Conservation (phyloP, 2,113 vertebrate genomes). For the Perccottus glenii region DNA sequence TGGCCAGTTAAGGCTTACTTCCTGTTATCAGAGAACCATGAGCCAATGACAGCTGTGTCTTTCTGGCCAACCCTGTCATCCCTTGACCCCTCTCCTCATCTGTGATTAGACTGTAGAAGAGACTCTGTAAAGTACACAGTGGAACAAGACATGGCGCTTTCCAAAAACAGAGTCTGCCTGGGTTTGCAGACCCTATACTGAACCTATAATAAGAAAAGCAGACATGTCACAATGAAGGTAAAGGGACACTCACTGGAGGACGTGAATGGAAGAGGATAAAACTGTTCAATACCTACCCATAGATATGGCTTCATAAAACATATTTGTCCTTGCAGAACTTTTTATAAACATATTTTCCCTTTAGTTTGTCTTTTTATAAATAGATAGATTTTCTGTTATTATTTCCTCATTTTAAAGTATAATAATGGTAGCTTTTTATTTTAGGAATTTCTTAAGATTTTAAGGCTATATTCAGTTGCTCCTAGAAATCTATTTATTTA, state of each 20-base stretch:
- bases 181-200: conserved; percentile 1
- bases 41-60: conserved; percentile 45
- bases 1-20: conserved; percentile 57
- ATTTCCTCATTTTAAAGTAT: conserved; percentile 23
- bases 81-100: conserved; percentile 32
- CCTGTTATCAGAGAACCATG: conserved; percentile 52
- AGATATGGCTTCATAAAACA: conserved; percentile 46
- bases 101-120: conserved; percentile 46
- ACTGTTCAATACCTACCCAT: conserved; percentile 18
- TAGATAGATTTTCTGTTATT: conserved; percentile 40
- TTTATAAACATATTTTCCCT: conserved; percentile 27
- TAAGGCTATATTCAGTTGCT: conserved; percentile 47
- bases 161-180: not conserved
- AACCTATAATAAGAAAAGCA: not conserved
- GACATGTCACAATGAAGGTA: conserved; percentile 2
- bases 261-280: not conserved
- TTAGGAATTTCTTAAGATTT: conserved; percentile 55
- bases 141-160: not conserved
- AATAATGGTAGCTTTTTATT: conserved; percentile 63
- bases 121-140: conserved; percentile 32
- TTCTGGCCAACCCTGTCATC: conserved; percentile 38
- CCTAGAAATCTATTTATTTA: conserved; percentile 71
- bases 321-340: conserved; percentile 38
- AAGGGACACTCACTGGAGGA: conserved; percentile 13
- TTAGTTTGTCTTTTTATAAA: conserved; percentile 58